Conservation (phyloP, 1,140 invertebrate genomes). For the Catajapyx aquilonaris region DNA sequence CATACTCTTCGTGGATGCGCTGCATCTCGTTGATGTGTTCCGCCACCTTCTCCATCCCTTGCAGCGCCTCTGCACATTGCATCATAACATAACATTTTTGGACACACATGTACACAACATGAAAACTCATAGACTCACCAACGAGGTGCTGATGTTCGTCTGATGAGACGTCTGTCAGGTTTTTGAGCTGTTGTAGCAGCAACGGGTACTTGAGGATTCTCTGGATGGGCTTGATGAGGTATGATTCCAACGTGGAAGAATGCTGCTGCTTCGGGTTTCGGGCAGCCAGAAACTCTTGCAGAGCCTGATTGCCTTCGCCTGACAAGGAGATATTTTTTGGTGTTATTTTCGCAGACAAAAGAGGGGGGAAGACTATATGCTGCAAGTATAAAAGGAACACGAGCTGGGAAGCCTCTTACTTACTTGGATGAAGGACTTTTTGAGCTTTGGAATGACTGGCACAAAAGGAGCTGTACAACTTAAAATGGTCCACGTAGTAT, state of each 20-base stretch:
- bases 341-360: neutral
- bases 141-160: constrained; percentile 85
- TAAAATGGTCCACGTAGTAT: constrained; percentile 96
- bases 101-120: too few species aligned
- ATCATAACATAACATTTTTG: too few species aligned
- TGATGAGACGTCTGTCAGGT: constrained; percentile 73
- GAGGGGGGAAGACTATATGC: too few species aligned
- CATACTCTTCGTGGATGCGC: constrained; percentile 97
- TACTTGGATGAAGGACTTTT: constrained; percentile 95
- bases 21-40: constrained; percentile 99
- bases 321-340: constrained; percentile 6
- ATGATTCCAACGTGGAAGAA: constrained; percentile 88
- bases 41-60: constrained; percentile 97
- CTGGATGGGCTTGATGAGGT: constrained; percentile 97
- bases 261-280: constrained; percentile 90
- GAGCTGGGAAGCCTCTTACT: too few species aligned
- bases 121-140: too few species aligned
- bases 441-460: constrained; percentile 97
- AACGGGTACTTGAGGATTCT: constrained; percentile 95
- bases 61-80: constrained; percentile 59
- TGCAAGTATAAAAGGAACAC: neutral
- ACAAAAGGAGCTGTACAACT: constrained; percentile 96
- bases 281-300: constrained; percentile 83
- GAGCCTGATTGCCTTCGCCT: constrained; percentile 87
- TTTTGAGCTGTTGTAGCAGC: constrained; percentile 80